These are phyloP conservation scores for Dryobota labecula DNA, from an alignment of 2,888 invertebrate genomes.

Conservation along the genomic window DNA sequence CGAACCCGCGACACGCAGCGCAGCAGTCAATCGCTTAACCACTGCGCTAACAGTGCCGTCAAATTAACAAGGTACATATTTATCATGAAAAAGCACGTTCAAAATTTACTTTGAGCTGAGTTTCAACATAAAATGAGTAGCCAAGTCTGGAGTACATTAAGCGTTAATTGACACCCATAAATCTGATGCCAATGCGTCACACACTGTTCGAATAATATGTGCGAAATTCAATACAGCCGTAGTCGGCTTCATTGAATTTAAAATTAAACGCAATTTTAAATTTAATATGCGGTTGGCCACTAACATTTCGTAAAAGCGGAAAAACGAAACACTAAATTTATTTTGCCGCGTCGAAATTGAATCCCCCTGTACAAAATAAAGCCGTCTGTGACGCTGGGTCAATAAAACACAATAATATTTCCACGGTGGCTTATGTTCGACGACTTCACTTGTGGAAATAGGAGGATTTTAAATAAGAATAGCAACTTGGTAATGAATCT, in stretches of 20 bases:
- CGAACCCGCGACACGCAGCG: no score
- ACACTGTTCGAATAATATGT: slow-evolving; percentile 14
- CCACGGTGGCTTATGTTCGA: slow-evolving; percentile 33
- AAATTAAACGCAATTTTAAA: slow-evolving; percentile 29
- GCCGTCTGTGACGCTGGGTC: slow-evolving; percentile 23
- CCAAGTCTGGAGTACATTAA: slow-evolving; percentile 10
- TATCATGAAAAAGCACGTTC: slow-evolving; percentile 1
- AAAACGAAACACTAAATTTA: slow-evolving; percentile 32
- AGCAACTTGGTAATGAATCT: neutral
- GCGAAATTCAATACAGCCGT: slow-evolving; percentile 12
- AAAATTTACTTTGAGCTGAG: neutral
- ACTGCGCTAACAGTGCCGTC: no score
- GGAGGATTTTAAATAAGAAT: slow-evolving; percentile 8
- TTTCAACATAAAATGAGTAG: slow-evolving; percentile 11
- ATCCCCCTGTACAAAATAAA: slow-evolving; percentile 35
- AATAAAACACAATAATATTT: slow-evolving; percentile 58
- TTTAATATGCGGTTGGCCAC: slow-evolving; percentile 8
- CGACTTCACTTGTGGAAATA: slow-evolving; percentile 17
- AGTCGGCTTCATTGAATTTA: slow-evolving; percentile 39
- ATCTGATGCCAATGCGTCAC: slow-evolving; percentile 25
- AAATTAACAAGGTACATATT: neutral
- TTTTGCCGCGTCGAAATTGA: slow-evolving; percentile 24
- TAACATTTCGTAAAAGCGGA: slow-evolving; percentile 22
- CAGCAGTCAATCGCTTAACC: no score
- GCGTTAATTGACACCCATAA: slow-evolving; percentile 37